Conservation (phyloP, 2,797 vertebrate species). For the Sebastes flavidus region DNA sequence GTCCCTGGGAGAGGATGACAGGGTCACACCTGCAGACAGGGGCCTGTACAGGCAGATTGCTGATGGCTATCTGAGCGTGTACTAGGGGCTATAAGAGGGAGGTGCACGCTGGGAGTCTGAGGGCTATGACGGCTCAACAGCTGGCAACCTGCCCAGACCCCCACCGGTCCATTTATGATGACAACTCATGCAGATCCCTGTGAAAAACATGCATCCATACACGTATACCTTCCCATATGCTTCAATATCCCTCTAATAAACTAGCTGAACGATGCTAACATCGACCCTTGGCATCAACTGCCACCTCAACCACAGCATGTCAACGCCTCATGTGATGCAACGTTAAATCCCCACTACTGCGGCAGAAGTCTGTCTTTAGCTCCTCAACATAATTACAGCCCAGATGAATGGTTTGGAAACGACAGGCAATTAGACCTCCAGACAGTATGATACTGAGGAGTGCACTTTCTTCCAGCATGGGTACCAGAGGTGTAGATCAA, state of each 20-base stretch:
- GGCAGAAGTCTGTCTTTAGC: constrained; percentile 66
- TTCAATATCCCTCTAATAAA: constrained; percentile 10
- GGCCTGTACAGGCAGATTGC: constrained; percentile 37
- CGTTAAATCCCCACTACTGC: constrained; percentile 31
- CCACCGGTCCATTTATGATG: not conserved
- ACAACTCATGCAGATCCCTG: constrained; percentile 15
- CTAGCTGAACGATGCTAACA: not conserved
- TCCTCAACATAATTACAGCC: constrained; percentile 75
- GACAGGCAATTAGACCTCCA: constrained; percentile 76
- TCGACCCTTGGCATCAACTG: constrained; percentile 17
- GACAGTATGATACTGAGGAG: constrained; percentile 60
- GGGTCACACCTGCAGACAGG: constrained; percentile 55
- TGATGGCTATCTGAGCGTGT: constrained; percentile 48
- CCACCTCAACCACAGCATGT: constrained; percentile 24
- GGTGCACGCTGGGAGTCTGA: constrained; percentile 12
- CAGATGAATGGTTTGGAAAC: constrained; percentile 72
- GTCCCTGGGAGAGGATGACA: constrained; percentile 43
- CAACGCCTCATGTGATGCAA: constrained; percentile 36
- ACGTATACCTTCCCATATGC: not conserved
- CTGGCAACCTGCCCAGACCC: constrained; percentile 34
- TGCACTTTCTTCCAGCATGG: constrained; percentile 55
- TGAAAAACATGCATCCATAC: not conserved
- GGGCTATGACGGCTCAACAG: not conserved
- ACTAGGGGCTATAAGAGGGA: constrained; percentile 20
- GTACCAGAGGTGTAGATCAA: constrained; percentile 55